Evolutionary conservation across 2,113 vertebrate genomes (phyloP), one percentile per base, ranked within the genome.

Genomic region (Paramisgurnus dabryanus): DNA sequence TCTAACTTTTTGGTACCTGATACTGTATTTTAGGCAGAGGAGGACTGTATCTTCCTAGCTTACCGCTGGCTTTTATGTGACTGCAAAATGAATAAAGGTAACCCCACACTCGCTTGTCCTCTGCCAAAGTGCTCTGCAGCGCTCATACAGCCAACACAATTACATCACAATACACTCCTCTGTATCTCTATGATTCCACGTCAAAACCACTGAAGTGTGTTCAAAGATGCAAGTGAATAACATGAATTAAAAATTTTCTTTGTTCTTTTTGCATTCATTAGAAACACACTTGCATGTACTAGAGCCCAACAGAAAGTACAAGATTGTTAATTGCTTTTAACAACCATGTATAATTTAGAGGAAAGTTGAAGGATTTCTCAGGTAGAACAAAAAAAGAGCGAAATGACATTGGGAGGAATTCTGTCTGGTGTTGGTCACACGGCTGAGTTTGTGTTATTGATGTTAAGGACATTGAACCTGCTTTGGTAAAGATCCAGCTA

Each of bases 231-330:
- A 34, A 45, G 87, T 86, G 85, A 90, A 86, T 87, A 86, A 84
- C 90, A 89, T 91, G 86, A 91, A 92, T 92, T 90, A 93, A 92
- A 92, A 87, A 92, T 91, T 64, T 50, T 71, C 87, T 84, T 84
- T 90, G 85, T 82, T 43, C 69, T 80, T 81, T 77, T 76, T 81
- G 50, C 64, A 55, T 87, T 88, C 86, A 89, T 90, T 91, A 86
- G 85, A 82, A 85, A 68, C 85, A 77, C 85, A 86, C 82, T 80
- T 88, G 90, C 88, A 89, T 89, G 88, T 88, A 82, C 86, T 87
- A 89, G 86, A 85, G 86, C 81, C 84, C 80, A 4, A 39, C 15
- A 82, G 83, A 87, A 82, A 86, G 82, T 89, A 82, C 91, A 89
- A 87, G 76, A 88, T 15, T 76, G 83, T 85, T 92, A 89, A 93